Evolutionary conservation across 2,797 vertebrate species (phyloP), one percentile per base, ranked within the genome.

Genomic region (Oreonectes daqikongensis): DNA sequence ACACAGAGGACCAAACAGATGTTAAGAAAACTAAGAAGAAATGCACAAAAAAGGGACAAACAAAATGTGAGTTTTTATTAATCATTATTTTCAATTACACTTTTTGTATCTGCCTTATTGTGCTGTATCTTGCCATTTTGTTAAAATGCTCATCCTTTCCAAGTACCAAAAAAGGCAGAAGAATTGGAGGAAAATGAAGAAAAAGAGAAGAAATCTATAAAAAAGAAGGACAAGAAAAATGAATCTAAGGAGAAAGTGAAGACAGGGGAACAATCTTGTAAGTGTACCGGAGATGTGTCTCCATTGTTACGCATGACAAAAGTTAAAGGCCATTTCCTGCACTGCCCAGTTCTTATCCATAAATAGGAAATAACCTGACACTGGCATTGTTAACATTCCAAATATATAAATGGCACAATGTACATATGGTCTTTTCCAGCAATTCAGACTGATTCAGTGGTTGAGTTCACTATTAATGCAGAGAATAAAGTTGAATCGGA

Each of bases 1-100:
- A 88, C 40, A 69, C 30, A 5, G 81, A 87, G 0, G 66, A 48
- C 17, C 81, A 59, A 5, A 30, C 1, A 8, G 86, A 89, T 42
- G 84, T 18, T 10, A 86, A 85, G 69, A 89, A 87, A 61, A 80
- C 55, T 1, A 93, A 87, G 84, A 90, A 90, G 57, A 86, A 82
- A 55, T 85, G 84, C 0, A 20, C 7, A 32, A 91, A 91, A 83
- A 90, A 91, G 69, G 87, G 86, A 38, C 87, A 90, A 69, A 35
- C 35, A 17, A 85, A 92, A 86, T 38, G 90, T 90, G 82, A 86
- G 89, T 35, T 73, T 79, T 46, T 22, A 4, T 35, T n/a, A 1
- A 64, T n/a, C n/a, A n/a, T 35, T 20, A 2, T 20, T 35, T 40
- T 71, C 6, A 48, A 10, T 20, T 15, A 22, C 14, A 18, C 3